Base-by-base conservation (phyloP, 2,888 invertebrate genomes). In the Drosophila ezoana region DNA sequence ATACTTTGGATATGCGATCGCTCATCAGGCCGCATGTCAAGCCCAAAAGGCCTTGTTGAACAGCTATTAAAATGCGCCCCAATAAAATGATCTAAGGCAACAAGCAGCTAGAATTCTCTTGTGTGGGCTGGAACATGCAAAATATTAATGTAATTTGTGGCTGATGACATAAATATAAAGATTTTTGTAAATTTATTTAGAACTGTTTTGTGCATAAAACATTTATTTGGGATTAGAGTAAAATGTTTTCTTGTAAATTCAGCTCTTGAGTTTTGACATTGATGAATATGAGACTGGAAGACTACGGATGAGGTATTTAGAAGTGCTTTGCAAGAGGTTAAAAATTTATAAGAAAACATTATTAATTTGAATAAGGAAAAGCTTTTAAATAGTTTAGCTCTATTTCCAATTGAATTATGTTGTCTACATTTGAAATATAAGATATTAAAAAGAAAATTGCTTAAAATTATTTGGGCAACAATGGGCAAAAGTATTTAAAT, bases 111-210 rank as follows among this genome's bases (percentile, higher is more conserved):
- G 40, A 62, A 40, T 44, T 16, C 14, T 0, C 13, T 28, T 58
- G 71, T 58, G 73, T 75, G 65, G 74, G 74, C 57, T 49, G 54
- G 13, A 66, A 62, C 61, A 59, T 14, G 60, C 45, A 10, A 23
- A 58, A 65, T 54, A 37, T 51, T 54, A 43, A 51, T 37, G 20
- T 23, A 20, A 3, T 37, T 51, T 66, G 60, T 72, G 60, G 33
- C 18, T 9, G 33, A 18, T 18, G n/a, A 18, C 18, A 40, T 38
- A n/a, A n/a, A 41, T 28, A 51, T 40, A 45, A 18, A 60, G 16
- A 57, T 40, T 71, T 37, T 41, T 37, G 32, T 56, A 47, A 47
- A 51, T 48, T 37, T 35, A 48, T 63, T 38, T 16, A 32, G 13
- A 59, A 10, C 32, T 23, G 13, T 44, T 64, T 45, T 40, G 33